Conservation (phyloP, 2,797 vertebrate genomes). For the Pipistrellus pygmaeus region DNA sequence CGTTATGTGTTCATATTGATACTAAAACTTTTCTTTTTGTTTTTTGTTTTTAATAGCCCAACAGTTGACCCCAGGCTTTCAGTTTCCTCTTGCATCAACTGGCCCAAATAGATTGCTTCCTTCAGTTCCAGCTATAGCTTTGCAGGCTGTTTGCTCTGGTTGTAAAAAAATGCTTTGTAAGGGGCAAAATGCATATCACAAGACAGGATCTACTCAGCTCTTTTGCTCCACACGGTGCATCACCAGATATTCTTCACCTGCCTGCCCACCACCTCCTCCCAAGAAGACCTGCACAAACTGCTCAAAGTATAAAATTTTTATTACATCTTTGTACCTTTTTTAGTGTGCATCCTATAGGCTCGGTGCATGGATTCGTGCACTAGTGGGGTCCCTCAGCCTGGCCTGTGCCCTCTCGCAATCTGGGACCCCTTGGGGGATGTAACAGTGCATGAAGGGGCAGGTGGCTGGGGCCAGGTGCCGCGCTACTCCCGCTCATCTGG, state of each 20-base stretch:
- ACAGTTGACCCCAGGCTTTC: conserved; percentile 87
- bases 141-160: conserved; percentile 92
- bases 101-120: conserved; percentile 87
- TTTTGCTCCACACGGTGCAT: conserved; percentile 97
- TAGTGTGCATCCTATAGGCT: not conserved
- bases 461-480: no score
- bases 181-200: conserved; percentile 97
- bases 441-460: no score
- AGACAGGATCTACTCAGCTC: conserved; percentile 95
- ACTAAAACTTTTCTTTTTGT: conserved; percentile 70
- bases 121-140: conserved; percentile 85
- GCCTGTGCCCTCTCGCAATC: no score
- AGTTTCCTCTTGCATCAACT: conserved; percentile 85
- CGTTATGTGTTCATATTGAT: conserved; percentile 55
- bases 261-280: conserved; percentile 84
- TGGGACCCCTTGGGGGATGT: no score
- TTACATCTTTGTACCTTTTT: conserved; percentile 4
- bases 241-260: conserved; percentile 91
- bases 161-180: conserved; percentile 95
- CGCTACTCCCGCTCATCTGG: no score
- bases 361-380: no score
- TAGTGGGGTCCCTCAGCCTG: no score
- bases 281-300: conserved; percentile 93
- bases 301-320: conserved; percentile 90
- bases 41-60: conserved; percentile 83